Conservation (phyloP, 2,113 vertebrate species). For the Ivindomyrus marchei region DNA sequence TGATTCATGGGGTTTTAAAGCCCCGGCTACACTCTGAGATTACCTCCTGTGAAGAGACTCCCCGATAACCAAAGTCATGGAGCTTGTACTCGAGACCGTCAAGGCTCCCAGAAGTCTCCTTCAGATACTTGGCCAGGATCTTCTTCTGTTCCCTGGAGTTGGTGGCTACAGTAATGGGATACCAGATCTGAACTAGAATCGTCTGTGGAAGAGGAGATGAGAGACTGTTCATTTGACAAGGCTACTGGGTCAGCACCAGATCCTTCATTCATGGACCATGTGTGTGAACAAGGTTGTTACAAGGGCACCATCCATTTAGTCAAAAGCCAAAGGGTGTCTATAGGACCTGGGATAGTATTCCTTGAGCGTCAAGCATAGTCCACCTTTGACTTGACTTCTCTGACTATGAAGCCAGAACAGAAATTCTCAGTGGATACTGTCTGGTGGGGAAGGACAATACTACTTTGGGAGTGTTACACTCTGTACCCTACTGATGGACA, state of each 20-base stretch:
- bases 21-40: not conserved
- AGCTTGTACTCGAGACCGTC: conserved; percentile 85
- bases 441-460: not conserved
- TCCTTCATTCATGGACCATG: not conserved
- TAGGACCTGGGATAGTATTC: not conserved
- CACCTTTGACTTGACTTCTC: not conserved
- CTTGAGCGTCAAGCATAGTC: not conserved
- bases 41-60: conserved; percentile 97
- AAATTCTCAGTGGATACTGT: not conserved
- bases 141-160: conserved; percentile 99
- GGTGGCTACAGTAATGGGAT: conserved; percentile 96
- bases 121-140: conserved; percentile 89
- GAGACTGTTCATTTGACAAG: not conserved
- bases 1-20: not conserved
- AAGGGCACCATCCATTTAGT: not conserved
- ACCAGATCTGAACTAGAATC: conserved; percentile 96
- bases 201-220: conserved; percentile 65
- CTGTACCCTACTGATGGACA: not conserved
- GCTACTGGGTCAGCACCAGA: not conserved
- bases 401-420: not conserved
- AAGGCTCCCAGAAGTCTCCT: conserved; percentile 87
- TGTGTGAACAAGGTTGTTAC: not conserved
- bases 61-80: conserved; percentile 95
- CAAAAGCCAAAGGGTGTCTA: not conserved
- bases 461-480: not conserved